phyloP scores from a whole-genome alignment of 2,888 invertebrate genomes.

The Agrotis segetum region DNA sequence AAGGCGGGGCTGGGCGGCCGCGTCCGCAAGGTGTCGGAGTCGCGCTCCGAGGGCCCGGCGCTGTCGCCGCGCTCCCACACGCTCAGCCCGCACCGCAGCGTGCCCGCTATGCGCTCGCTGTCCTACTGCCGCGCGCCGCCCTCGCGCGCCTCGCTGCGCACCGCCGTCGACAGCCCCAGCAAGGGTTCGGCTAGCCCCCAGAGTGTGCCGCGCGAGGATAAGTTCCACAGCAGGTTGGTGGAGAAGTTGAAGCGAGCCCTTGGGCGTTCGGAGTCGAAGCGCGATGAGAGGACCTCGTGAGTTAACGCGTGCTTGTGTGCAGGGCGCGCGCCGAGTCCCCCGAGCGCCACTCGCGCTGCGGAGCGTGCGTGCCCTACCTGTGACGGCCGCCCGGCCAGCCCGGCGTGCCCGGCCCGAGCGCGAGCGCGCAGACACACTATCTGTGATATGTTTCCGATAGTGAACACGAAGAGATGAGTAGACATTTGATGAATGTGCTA shows the following conservation, averaged over 20 bases:
- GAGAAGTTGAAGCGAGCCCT: slow-evolving; percentile 95
- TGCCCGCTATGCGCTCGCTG: slow-evolving; percentile 92
- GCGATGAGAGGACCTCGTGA: slow-evolving; percentile 90
- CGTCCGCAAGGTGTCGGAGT: slow-evolving; percentile 94
- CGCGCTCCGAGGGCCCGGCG: slow-evolving; percentile 94
- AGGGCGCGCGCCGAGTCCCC: slow-evolving; percentile 88
- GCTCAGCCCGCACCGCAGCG: slow-evolving; percentile 92
- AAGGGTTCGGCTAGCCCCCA: slow-evolving; percentile 93
- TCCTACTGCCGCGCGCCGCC: slow-evolving; percentile 88
- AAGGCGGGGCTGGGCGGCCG: slow-evolving; percentile 82
- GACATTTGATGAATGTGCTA: slow-evolving; percentile 78
- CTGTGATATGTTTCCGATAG: slow-evolving; percentile 85
- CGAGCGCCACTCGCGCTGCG: slow-evolving; percentile 85
- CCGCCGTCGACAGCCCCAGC: slow-evolving; percentile 92
- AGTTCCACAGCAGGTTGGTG: slow-evolving; percentile 95
- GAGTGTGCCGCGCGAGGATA: slow-evolving; percentile 91
- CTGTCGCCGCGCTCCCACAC: slow-evolving; percentile 91
- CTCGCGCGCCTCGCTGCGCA: slow-evolving; percentile 92
- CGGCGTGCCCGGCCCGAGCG: slow-evolving; percentile 62
- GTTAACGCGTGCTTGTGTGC: slow-evolving; percentile 88
- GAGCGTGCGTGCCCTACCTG: slow-evolving; percentile 88
- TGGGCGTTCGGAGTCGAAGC: slow-evolving; percentile 90
- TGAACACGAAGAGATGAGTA: slow-evolving; percentile 83
- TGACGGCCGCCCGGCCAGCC: slow-evolving; percentile 69
- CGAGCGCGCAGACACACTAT: slow-evolving; percentile 78